Percentiles rank a stretch among this genome's conserved stretches.
These are phyloP conservation scores for Cataglyphis cursor DNA, from an alignment of 2,888 invertebrate genomes.

Conservation along the genomic window DNA sequence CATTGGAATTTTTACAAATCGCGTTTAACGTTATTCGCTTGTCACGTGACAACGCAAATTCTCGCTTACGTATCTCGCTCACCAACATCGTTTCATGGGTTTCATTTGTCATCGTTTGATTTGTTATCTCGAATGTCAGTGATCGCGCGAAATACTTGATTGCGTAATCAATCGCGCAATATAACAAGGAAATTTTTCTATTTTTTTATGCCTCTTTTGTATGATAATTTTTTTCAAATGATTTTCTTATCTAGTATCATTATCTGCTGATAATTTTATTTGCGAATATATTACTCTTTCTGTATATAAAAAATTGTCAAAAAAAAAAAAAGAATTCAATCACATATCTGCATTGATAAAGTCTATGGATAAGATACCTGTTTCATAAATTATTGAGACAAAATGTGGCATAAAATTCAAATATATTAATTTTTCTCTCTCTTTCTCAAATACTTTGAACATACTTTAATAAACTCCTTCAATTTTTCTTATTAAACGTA, in stretches of 20 bases:
- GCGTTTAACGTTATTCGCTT: conserved; percentile 28
- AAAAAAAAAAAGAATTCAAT: background rate
- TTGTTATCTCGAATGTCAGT: conserved; percentile 32
- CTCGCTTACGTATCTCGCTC: background rate
- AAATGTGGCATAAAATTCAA: background rate
- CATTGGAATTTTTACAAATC: conserved; percentile 45
- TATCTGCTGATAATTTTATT: background rate
- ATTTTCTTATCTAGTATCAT: background rate
- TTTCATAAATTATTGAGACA: background rate
- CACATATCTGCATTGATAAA: too few relatives aligned
- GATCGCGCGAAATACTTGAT: conserved; percentile 14
- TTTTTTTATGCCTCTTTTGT: background rate
- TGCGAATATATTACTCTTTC: background rate
- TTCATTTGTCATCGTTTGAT: conserved; percentile 46
- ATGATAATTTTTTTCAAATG: background rate
- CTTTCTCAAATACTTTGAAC: too few relatives aligned
- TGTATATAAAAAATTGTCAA: background rate
- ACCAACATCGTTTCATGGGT: conserved; percentile 13
- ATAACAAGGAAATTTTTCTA: conserved; percentile 1
- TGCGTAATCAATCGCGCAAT: conserved; percentile 22
- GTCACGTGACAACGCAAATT: conserved; percentile 45
- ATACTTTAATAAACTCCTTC: too few relatives aligned
- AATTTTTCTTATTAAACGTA: too few relatives aligned
- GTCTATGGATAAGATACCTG: background rate
- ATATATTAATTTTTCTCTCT: background rate